phyloP scores from a whole-genome alignment of 2,888 invertebrate genomes.

The Diaphora mendica region DNA sequence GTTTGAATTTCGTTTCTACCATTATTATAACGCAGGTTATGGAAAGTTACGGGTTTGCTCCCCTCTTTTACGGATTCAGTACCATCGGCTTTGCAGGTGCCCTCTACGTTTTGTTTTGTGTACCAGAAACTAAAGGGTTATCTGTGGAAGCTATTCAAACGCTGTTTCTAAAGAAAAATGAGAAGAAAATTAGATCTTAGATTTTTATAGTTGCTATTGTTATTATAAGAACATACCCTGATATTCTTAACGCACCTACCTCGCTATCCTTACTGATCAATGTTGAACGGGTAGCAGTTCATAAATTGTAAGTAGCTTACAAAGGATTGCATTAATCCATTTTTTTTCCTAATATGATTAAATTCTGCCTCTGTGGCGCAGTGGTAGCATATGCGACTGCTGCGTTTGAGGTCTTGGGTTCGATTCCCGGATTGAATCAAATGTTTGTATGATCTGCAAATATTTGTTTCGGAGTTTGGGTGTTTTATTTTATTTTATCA shows the following conservation, averaged over 20 bases:
- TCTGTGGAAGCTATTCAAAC: slow-evolving; percentile 72
- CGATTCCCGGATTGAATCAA: too few relatives aligned
- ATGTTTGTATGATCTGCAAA: too few relatives aligned
- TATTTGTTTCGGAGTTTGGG: too few relatives aligned
- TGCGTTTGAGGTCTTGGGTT: too few relatives aligned
- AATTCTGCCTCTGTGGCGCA: too few relatives aligned
- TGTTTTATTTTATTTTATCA: too few relatives aligned
- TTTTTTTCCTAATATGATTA: too few relatives aligned
- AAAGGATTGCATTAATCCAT: too few relatives aligned
- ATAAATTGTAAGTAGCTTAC: too few relatives aligned
- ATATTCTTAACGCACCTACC: background rate
- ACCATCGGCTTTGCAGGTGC: slow-evolving; percentile 69
- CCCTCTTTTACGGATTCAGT: slow-evolving; percentile 75
- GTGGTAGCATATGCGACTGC: too few relatives aligned
- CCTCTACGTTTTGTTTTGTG: slow-evolving; percentile 65
- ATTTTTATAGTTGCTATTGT: background rate
- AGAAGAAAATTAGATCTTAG: slow-evolving; percentile 21
- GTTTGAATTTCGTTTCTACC: slow-evolving; percentile 72
- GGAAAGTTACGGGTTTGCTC: slow-evolving; percentile 67
- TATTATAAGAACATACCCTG: background rate
- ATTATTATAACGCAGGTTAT: slow-evolving; percentile 72
- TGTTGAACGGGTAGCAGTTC: background rate
- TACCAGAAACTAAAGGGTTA: slow-evolving; percentile 82
- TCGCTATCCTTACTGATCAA: background rate
- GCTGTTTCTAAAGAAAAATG: slow-evolving; percentile 62